Base-by-base conservation (phyloP, 2,797 vertebrate genomes). In the Poeciliopsis gracilis region DNA sequence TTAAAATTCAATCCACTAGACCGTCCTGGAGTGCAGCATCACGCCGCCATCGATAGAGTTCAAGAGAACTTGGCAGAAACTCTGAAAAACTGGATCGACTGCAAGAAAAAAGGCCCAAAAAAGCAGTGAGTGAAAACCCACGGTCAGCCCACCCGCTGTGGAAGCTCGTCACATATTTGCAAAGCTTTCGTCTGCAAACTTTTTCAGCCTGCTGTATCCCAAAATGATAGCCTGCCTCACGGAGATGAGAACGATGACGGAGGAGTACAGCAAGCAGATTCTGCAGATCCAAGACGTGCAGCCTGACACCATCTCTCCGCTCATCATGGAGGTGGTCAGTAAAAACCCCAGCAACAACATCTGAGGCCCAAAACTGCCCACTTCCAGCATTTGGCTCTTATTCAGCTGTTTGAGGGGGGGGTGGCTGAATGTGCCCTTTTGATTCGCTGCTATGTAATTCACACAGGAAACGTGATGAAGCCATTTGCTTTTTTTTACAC, bases 141-240 rank as follows among this genome's bases (percentile, higher is more conserved):
- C 2, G 11, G 23, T 73, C 30, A 1, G 15, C 28, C 2, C 6
- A 7, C 13, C 57, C 41, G 5, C 47, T 16, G 23, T 41, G 20
- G 83, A 46, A 76, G 0, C 0, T 73, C 41, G 61, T 30, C 43
- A 33, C 36, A 53, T 30, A 11, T 18, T 76, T 11, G 76, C 46
- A 43, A 18, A 66, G 72, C 61, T 70, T 76, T 38, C 81, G 25
- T 67, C 55, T 78, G 28, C 41, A 75, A 49, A n/a, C 71, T 1
- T 5, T 77, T 81, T 7, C 91, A 97, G 96, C 88, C 89, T 97
- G 85, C 90, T 96, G 63, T 97, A 92, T 83, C 94, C 96, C 57
- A 97, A 95, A 91, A 93, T 97, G 82, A 93, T 96, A 89, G 93
- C 93, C 33, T 93, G 95, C 66, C 93, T 97, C 75, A 96, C 96